Conservation (phyloP, 2,888 invertebrate species). For the Lamellibrachia satsuma region DNA sequence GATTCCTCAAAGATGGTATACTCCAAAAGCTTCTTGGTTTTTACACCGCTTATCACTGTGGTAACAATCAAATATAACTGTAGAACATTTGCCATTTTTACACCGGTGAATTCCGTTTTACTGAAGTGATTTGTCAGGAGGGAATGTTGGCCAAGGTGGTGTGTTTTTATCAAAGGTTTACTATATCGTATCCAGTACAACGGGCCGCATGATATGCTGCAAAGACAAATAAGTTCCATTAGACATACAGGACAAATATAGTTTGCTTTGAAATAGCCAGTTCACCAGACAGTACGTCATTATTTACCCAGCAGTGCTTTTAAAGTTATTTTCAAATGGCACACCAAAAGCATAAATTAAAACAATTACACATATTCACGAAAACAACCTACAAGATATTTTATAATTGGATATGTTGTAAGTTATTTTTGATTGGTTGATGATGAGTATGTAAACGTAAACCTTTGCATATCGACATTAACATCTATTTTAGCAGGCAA, state of each 20-base stretch:
- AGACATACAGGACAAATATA: background rate
- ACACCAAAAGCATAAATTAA: background rate
- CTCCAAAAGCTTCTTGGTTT: slow-evolving; percentile 10
- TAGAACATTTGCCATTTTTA: background rate
- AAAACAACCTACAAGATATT: background rate
- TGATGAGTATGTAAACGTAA: background rate
- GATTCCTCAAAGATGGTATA: background rate
- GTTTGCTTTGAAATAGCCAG: background rate
- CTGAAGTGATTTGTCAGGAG: background rate
- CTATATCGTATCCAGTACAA: background rate
- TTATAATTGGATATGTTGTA: background rate
- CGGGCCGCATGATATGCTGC: background rate
- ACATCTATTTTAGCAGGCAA: background rate
- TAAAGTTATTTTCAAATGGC: background rate
- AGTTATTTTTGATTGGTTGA: background rate
- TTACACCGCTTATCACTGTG: background rate
- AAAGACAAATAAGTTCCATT: background rate
- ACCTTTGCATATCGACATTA: background rate
- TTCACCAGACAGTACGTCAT: background rate
- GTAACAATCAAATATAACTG: background rate
- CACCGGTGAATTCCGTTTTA: background rate
- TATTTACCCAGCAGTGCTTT: background rate
- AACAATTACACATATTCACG: background rate
- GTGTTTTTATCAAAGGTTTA: background rate
- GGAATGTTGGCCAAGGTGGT: background rate